Evolutionary conservation across 2,797 vertebrate genomes (phyloP), one percentile per base, ranked within the genome.

Genomic region (Cirrhinus mrigala): DNA sequence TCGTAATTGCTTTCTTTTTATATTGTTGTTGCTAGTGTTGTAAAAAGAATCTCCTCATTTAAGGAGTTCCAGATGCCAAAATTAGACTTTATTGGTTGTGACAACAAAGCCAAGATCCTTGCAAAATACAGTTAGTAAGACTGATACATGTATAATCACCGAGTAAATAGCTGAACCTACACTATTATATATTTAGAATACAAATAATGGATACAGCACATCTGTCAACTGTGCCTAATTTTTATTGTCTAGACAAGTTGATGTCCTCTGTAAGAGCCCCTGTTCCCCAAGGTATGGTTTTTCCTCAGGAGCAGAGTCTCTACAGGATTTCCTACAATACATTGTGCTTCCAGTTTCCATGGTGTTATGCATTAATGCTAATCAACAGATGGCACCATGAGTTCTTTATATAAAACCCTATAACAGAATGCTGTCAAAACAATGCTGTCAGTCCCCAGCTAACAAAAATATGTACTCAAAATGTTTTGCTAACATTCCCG

Each of bases 261-360:
- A 82, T 92, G 88, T 88, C 88, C 90, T 93, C 87, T 73, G 71
- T 89, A 84, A 84, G 89, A 88, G 91, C 89, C 83, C 44, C 79
- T 64, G 90, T 91, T 78, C 79, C 87, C 87, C 6, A 11, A 87
- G 90, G 90, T 88, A 91, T 89, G 83, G 48, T 81, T 81, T 84
- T 82, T 70, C 70, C 84, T 83, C 83, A 80, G 10, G 74, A 88
- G 84, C 90, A 82, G 78, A 86, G 89, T 89, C 93, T 92, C 92
- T 56, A 56, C 44, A 79, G 10, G 37, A 89, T 10, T 16, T 52
- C 73, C 78, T 75, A 83, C 69, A 89, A 89, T 88, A 85, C 90
- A 89, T 87, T 90, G 79, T 52, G 91, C 89, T 92, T 94, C 91
- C 93, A 91, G 94, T 95, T 95, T 91, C 94, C 91, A 94, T 95